Evolutionary conservation across 1,140 invertebrate genomes (phyloP), one percentile per base, ranked within the genome.

Genomic region (Phortica variegata): DNA sequence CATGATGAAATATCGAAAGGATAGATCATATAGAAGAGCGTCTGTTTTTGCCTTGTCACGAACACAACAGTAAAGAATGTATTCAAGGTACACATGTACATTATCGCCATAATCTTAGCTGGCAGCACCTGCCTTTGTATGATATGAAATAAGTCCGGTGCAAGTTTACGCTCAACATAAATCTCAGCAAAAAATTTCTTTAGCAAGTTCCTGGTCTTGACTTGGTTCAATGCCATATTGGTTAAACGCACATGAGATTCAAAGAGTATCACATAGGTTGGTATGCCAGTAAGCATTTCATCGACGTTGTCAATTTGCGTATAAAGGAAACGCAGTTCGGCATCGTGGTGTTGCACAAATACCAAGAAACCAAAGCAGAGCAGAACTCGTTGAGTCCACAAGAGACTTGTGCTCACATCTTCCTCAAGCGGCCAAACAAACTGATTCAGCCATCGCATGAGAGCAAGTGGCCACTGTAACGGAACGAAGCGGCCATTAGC

Each of bases 161-260:
- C 41, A 16, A 37, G 12, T 20, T 42, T 12, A 41, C 60, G 15
- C 1, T 40, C 33, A 0, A 73, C 42, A 21, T 68, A 72, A n/a
- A 73, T 65, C 12, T 69, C 46, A 0, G 43, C 29, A 39, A 60
- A 73, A 26, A 72, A 73, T 3, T 63, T 44, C 23, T 72, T 43
- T 8, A 72, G 9, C 6, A 72, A 41, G 0, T 8, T 23, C 34
- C 61, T 54, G 29, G 69, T 72, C 5, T 42, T 38, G 20, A 53
- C 36, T 43, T 69, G 69, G 4, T 49, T 50, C 7, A 45, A 20
- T 5, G 65, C 65, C 37, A 73, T 36, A 43, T 69, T 60, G 10
- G 49, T 72, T 29, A 51, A 50, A 8, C 69, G 59, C 45, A 69
- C 59, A 34, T 65, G 59, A 34, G 62, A 51, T 26, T 73, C 68